Conservation (phyloP, 1,140 invertebrate genomes). For the Philotrypesis tridentata region DNA sequence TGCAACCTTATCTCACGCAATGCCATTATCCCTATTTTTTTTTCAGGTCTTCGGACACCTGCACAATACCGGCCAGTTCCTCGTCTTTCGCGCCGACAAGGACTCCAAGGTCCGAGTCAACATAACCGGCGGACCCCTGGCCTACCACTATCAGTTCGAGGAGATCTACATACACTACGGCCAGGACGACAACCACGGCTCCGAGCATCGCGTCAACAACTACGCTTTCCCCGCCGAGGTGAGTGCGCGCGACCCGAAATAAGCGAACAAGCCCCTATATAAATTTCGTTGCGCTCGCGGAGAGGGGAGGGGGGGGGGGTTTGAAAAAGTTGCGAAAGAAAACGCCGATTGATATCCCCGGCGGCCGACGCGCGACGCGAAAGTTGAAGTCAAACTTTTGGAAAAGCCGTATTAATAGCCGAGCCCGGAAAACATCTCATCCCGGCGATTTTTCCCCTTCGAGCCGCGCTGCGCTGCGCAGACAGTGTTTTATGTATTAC, state of each 20-base stretch:
- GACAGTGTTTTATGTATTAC: background rate
- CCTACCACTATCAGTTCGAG: conserved; percentile 95
- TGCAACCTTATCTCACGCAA: too few species aligned
- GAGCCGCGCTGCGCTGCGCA: background rate
- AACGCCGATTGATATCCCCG: too few species aligned
- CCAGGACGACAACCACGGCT: conserved; percentile 88
- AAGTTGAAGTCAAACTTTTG: too few species aligned
- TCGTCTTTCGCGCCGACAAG: conserved; percentile 92
- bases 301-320: too few species aligned
- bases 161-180: conserved; percentile 97
- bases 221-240: conserved; percentile 97
- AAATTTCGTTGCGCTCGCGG: too few species aligned
- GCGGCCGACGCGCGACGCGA: too few species aligned
- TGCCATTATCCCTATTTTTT: too few species aligned
- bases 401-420: too few species aligned
- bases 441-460: background rate
- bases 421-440: background rate
- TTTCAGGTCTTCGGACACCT: conserved; percentile 89
- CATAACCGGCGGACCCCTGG: conserved; percentile 95
- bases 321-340: too few species aligned
- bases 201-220: conserved; percentile 94
- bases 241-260: conserved; percentile 53
- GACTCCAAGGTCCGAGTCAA: conserved; percentile 89
- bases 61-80: conserved; percentile 91
- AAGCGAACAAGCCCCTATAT: too few species aligned